Evolutionary conservation across 2,113 vertebrate species (phyloP).

Genomic region (Puffinus mauretanicus): DNA sequence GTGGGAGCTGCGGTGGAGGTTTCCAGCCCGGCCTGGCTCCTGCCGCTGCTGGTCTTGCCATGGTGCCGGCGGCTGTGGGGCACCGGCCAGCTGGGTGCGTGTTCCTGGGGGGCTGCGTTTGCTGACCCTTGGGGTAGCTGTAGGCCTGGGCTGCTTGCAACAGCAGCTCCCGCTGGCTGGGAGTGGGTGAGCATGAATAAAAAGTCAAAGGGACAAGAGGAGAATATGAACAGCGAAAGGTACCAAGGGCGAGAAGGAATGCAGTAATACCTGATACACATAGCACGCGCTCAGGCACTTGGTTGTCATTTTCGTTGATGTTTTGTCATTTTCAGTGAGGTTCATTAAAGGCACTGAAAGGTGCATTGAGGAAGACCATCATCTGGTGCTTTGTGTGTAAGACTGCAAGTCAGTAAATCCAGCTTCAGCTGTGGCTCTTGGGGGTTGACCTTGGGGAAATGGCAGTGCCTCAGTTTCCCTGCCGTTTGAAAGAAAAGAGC

Average conservation of each 20-base stretch:
- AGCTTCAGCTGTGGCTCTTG: background rate
- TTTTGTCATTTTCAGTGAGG: background rate
- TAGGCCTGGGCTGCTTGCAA: background rate
- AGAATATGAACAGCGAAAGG: accelerated
- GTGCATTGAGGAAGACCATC: accelerated
- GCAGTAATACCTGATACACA: accelerated
- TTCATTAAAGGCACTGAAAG: background rate
- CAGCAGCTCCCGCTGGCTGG: background rate
- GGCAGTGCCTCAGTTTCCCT: background rate
- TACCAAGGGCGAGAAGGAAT: accelerated
- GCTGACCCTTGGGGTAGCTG: background rate
- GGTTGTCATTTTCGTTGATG: accelerated
- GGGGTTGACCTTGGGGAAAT: background rate
- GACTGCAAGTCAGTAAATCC: background rate
- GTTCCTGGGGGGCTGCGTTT: background rate
- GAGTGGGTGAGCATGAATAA: accelerated
- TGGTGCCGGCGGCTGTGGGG: background rate
- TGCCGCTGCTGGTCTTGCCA: background rate
- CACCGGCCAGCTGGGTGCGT: background rate
- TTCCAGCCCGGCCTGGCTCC: background rate
- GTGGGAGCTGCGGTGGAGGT: background rate
- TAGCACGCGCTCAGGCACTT: accelerated
- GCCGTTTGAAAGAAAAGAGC: accelerated
- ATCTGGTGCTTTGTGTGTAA: accelerated
- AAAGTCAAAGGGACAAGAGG: accelerated